Evolutionary conservation across 1,140 invertebrate genomes (phyloP).

Genomic region (Listronotus bonariensis): DNA sequence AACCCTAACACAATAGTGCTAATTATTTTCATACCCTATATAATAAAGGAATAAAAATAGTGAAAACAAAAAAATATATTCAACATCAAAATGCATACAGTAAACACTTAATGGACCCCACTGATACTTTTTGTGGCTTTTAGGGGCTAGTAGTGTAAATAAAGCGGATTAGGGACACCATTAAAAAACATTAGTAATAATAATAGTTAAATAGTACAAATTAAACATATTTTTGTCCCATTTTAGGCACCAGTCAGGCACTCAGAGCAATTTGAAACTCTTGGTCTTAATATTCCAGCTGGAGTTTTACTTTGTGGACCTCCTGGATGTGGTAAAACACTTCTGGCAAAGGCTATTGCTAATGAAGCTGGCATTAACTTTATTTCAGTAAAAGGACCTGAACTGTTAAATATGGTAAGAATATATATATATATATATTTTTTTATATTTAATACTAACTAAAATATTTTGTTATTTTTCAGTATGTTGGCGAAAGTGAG

Average conservation of each 20-base stretch:
- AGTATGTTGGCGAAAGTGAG: constrained; percentile 99
- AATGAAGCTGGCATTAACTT: constrained; percentile 90
- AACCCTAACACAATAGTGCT: too few species aligned
- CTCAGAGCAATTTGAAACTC: constrained; percentile 73
- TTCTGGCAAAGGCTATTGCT: constrained; percentile 90
- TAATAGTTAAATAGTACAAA: neutral
- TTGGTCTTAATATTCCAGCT: constrained; percentile 80
- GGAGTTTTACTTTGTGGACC: constrained; percentile 86
- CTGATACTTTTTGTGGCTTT: too few species aligned
- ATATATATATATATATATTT: neutral
- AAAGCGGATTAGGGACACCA: too few species aligned
- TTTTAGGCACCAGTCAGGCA: constrained; percentile 86
- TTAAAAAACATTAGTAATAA: too few species aligned
- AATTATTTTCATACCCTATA: too few species aligned
- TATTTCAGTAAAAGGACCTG: constrained; percentile 90
- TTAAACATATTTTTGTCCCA: neutral
- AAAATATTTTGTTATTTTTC: constrained; percentile 44
- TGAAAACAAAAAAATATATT: too few species aligned
- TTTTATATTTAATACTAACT: constrained; percentile 2
- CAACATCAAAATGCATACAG: too few species aligned
- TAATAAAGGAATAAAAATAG: too few species aligned
- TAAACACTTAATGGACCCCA: too few species aligned
- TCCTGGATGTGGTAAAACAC: constrained; percentile 92
- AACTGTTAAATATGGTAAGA: constrained; percentile 86
- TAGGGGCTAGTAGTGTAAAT: too few species aligned